Evolutionary conservation across 2,113 vertebrate species (phyloP).

Genomic region (Cisticola juncidis): DNA sequence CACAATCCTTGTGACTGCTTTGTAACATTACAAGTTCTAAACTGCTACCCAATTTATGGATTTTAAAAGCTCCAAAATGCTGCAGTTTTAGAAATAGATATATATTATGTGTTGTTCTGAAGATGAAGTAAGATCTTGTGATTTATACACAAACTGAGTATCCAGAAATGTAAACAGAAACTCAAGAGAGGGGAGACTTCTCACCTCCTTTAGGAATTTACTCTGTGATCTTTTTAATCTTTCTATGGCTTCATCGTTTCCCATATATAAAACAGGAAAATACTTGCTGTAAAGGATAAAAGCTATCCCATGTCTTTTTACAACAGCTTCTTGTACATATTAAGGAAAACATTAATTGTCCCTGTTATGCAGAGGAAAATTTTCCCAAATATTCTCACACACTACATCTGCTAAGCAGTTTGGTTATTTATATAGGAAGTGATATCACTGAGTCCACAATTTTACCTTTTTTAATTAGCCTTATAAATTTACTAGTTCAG

Average conservation of each 20-base stretch:
- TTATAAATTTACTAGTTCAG: background rate
- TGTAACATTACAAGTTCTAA: background rate
- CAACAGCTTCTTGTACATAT: background rate
- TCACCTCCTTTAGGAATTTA: background rate
- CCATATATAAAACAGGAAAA: background rate
- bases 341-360: background rate
- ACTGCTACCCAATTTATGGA: rapidly evolving
- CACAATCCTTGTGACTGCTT: background rate
- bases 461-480: background rate
- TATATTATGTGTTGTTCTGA: background rate
- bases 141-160: background rate
- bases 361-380: background rate
- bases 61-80: background rate
- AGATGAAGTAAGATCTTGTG: background rate
- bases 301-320: background rate
- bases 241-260: background rate
- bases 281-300: background rate
- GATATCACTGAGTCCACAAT: background rate
- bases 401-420: background rate
- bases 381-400: background rate
- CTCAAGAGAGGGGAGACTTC: background rate
- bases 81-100: background rate
- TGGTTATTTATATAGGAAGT: background rate
- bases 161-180: background rate
- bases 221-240: background rate